These are phyloP conservation scores for Rutilus rutilus DNA, from an alignment of 2,113 vertebrate genomes.

Conservation along the genomic window DNA sequence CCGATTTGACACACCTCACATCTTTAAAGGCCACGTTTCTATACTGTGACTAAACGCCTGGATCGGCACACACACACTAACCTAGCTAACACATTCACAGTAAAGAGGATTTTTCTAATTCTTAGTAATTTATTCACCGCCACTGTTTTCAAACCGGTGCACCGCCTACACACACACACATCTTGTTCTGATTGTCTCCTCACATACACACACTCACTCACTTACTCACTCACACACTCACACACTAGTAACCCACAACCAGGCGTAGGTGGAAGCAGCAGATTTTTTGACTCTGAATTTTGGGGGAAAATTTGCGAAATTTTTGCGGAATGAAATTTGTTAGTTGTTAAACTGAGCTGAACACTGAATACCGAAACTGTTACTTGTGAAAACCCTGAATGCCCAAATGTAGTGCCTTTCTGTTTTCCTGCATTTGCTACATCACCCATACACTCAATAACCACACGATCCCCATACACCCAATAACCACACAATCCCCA, in stretches of 20 bases:
- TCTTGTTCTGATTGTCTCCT: slow-evolving; percentile 4
- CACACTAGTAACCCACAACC: not conserved
- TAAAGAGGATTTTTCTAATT: not conserved
- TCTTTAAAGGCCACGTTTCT: not conserved
- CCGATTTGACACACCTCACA: slow-evolving; percentile 6
- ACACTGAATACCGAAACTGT: too few species aligned
- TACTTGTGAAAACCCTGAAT: not conserved
- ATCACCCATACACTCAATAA: too few species aligned
- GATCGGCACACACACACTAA: not conserved
- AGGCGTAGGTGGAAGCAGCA: not conserved
- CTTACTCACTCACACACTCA: not conserved
- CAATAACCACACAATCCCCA: too few species aligned
- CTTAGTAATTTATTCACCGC: not conserved
- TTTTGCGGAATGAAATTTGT: not conserved
- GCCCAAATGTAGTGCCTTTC: not conserved
- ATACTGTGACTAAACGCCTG: not conserved
- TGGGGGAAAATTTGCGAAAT: not conserved
- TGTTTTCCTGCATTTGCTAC: not conserved
- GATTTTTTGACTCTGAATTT: not conserved
- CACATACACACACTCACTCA: slow-evolving; percentile 26
- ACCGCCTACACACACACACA: slow-evolving; percentile 26
- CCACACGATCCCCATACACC: too few species aligned
- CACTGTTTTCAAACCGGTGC: not conserved
- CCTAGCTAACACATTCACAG: not conserved
- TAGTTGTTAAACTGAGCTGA: not conserved